Base-by-base conservation (phyloP, 2,797 vertebrate species). In the Thalassophryne amazonica region DNA sequence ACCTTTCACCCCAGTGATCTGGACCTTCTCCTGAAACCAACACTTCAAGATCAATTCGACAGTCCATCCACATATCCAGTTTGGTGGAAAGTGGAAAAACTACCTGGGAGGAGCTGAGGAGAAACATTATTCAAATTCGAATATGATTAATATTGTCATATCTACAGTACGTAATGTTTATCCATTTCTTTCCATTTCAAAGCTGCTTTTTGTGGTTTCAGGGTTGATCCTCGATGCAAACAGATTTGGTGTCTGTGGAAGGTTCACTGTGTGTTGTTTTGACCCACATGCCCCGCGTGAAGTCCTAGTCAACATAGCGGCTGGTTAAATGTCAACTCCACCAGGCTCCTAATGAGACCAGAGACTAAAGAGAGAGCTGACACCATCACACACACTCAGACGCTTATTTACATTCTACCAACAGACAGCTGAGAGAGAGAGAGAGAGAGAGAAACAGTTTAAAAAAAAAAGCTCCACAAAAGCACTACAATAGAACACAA, bases 341-440 rank as follows among this genome's bases (percentile, higher is more conserved):
- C 59, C 62, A 12, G 71, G 66, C 56, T 47, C 78, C 60, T 86
- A 83, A 85, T 82, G 66, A 85, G 77, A 80, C 36, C 74, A 52
- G 68, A 70, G 81, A 74, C 69, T 65, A 78, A 75, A 60, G 45
- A 67, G 69, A 72, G 71, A 58, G 50, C 73, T 63, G 73, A 73
- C 79, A 76, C 73, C 71, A 67, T 73, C 75, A 63, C 28, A 51
- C 71, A 52, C 66, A 70, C 72, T 58, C 65, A 76, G 66, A 62
- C 48, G 42, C 72, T 86, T 73, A 83, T 86, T 84, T 86, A 76
- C 80, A 83, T 83, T 79, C 79, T 69, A 67, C 55, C 60, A 67
- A 74, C 69, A 59, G 73, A 77, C 83, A 80, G 81, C 63, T 69
- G 53, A 21, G 42, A 39, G 60, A 33, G 60, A 27, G 53, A 16